A percentile compares a stretch with the other conserved stretches of the same genome.
Evolutionary conservation across 1,140 invertebrate species (phyloP).

Genomic region (Phocides pigmalion): DNA sequence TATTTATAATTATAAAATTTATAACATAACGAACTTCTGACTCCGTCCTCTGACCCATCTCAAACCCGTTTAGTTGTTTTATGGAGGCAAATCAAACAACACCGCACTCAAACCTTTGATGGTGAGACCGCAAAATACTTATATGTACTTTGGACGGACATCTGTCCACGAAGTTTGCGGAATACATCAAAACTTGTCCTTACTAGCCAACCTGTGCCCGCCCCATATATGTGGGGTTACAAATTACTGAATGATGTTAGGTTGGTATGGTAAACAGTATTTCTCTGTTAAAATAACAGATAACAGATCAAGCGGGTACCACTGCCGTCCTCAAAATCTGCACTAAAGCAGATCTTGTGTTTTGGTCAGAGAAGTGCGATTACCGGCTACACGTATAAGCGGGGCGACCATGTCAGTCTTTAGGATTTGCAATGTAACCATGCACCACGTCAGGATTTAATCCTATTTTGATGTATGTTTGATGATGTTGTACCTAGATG

Average conservation of each 20-base stretch:
- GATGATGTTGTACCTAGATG: too few species aligned
- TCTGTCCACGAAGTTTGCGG: slow-evolving; percentile 33
- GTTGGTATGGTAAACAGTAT: neutral
- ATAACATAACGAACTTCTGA: slow-evolving; percentile 10
- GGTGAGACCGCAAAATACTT: slow-evolving; percentile 27
- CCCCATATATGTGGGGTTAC: slow-evolving; percentile 1
- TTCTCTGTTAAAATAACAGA: too few species aligned
- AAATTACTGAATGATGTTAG: neutral
- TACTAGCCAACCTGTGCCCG: neutral
- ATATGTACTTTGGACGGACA: slow-evolving; percentile 33
- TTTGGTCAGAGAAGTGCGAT: too few species aligned
- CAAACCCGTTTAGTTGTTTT: slow-evolving; percentile 26
- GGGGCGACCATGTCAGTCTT: too few species aligned
- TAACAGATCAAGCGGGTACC: too few species aligned
- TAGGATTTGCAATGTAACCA: too few species aligned
- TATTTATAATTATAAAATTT: slow-evolving; percentile 15
- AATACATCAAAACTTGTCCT: slow-evolving; percentile 37
- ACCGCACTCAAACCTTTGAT: slow-evolving; percentile 39
- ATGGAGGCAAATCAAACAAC: slow-evolving; percentile 29
- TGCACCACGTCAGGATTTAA: too few species aligned
- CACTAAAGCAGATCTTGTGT: too few species aligned
- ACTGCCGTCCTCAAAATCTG: too few species aligned
- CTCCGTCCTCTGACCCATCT: slow-evolving; percentile 17
- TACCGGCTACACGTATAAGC: too few species aligned
- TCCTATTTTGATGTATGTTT: too few species aligned